A percentile compares a stretch with the other conserved stretches of the same genome.
Conservation (phyloP, 2,113 vertebrate genomes). For the Opisthocomus hoazin region DNA sequence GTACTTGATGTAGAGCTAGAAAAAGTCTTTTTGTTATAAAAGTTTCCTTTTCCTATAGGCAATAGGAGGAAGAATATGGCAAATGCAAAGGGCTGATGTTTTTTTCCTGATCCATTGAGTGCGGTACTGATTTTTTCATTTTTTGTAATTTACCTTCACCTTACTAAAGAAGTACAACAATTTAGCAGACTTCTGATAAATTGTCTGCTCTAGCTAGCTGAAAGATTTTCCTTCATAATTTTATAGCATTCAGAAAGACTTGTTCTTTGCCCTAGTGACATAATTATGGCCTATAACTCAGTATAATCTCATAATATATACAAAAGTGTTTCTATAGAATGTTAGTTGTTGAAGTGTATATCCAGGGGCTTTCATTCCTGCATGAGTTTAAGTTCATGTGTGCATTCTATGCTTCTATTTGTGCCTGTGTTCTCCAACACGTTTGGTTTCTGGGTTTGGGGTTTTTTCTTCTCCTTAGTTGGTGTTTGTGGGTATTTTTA, state of each 20-base stretch:
- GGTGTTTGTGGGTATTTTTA: background rate
- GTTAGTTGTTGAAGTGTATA: background rate
- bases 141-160: background rate
- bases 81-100: background rate
- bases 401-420: no score
- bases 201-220: background rate
- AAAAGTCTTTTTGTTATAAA: background rate
- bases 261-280: background rate
- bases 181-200: background rate
- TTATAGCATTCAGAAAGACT: background rate
- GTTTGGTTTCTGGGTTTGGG: accelerated
- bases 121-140: background rate
- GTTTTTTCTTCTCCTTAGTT: background rate
- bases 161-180: background rate
- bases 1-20: background rate
- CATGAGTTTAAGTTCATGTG: background rate
- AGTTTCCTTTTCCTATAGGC: background rate
- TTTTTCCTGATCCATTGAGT: background rate
- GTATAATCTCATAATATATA: background rate
- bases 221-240: background rate
- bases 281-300: background rate
- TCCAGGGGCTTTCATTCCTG: background rate
- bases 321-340: background rate
- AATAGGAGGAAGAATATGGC: background rate
- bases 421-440: accelerated